Percentiles rank a stretch among this genome's conserved stretches.
phyloP scores from a whole-genome alignment of 1,140 invertebrate species.

The Dufourea novaeangliae region DNA sequence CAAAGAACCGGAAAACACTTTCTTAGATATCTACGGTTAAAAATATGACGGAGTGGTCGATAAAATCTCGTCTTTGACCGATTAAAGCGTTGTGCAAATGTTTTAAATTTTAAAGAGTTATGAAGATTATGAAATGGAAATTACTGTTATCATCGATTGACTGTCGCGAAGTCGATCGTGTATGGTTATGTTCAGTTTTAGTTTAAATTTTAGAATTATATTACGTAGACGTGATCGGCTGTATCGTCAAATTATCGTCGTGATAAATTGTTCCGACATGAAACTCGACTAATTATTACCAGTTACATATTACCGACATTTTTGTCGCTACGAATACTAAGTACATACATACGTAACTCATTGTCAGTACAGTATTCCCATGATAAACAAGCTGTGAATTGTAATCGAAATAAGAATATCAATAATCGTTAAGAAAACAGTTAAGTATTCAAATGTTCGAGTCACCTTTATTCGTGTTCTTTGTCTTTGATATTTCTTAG shows the following conservation, averaged over 20 bases:
- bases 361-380: constrained; percentile 48
- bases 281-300: constrained; percentile 12
- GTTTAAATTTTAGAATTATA: constrained; percentile 9
- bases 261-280: not conserved
- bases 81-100: not conserved
- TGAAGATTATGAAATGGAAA: not conserved
- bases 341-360: constrained; percentile 31
- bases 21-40: not conserved
- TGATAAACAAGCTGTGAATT: constrained; percentile 35
- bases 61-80: not conserved
- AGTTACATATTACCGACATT: constrained; percentile 25
- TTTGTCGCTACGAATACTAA: constrained; percentile 21
- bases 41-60: not conserved
- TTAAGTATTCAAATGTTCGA: not conserved
- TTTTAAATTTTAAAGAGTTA: constrained; percentile 13
- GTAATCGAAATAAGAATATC: constrained; percentile 29
- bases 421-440: constrained; percentile 11
- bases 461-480: too few species aligned
- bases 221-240: not conserved
- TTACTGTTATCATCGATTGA: constrained; percentile 12
- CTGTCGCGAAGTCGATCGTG: not conserved
- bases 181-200: not conserved
- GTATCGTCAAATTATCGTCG: not conserved
- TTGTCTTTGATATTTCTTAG: not conserved
- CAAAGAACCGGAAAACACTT: not conserved